Evolutionary conservation across 1,140 invertebrate genomes (phyloP), one percentile per base, ranked within the genome.

Genomic region (Drosophila dunni): DNA sequence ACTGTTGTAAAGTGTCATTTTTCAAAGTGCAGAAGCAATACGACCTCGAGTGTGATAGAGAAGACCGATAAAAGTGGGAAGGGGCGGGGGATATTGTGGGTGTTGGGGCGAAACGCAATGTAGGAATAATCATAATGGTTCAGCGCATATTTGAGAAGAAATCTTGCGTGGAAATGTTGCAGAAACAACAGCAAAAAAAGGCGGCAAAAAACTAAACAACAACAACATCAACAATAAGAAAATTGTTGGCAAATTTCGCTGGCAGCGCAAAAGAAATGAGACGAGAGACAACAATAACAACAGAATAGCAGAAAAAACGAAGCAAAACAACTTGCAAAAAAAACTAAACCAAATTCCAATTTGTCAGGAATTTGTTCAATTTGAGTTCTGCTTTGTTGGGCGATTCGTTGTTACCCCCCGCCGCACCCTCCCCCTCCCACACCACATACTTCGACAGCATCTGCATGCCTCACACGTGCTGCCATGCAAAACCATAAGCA

Each of bases 311-410:
- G 24, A 66, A 88, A 58, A 46, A 50, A 78, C 48, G 48, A 50
- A 71, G 38, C 44, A 61, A 24, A 62, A 70, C 20, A 71, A 64
- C 73, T n/a, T 8, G 29, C 24, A 53, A 54, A 79, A 78, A 89
- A 88, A 90, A 90, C 73, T 77, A 86, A 90, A 86, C 79, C 82
- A 83, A 90, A 90, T 90, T 90, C 86, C 86, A 90, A 90, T 90
- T 90, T 90, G 86, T 90, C 79, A 90, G 86, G 86, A 90, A 90
- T 90, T 90, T 90, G 86, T 90, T 90, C 86, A 90, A 90, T 90
- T 90, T 90, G 73, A 86, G 86, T 90, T 90, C 80, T 86, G 79
- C 76, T 77, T 77, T 78, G 71, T 71, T 62, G 54, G 70, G 69
- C 33, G 66, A 17, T 73, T 67, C 70, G 56, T 68, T 44, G 17